A percentile compares a stretch with the other conserved stretches of the same genome.
Conservation (phyloP, 1,140 invertebrate genomes). For the Condylostylus longicornis region DNA sequence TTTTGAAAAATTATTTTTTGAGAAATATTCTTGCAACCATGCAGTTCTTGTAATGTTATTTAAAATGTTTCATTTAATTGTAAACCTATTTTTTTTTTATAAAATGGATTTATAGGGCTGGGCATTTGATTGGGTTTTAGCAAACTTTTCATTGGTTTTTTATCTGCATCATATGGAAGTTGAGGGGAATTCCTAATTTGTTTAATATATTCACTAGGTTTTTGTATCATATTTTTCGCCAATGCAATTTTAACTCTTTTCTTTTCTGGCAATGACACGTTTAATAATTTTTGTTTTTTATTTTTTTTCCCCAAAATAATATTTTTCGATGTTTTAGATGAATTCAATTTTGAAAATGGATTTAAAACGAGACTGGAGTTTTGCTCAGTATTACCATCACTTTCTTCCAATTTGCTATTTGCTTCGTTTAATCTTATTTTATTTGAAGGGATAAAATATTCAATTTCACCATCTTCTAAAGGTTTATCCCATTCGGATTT, state of each 20-base stretch:
- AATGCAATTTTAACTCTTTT: conserved; percentile 47
- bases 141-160: conserved; percentile 48
- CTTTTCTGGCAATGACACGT: neutral
- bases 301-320: neutral
- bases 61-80: conserved; percentile 27
- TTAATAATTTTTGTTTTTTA: conserved; percentile 1
- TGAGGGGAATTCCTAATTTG: conserved; percentile 50
- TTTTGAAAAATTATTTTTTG: neutral
- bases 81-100: conserved; percentile 37
- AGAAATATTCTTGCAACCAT: neutral
- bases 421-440: conserved; percentile 21
- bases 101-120: conserved; percentile 62
- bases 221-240: conserved; percentile 48
- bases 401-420: conserved; percentile 8
- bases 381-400: neutral
- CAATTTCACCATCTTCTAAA: conserved; percentile 28
- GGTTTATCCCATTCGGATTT: conserved; percentile 22
- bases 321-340: conserved; percentile 6
- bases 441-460: conserved; percentile 31
- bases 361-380: conserved; percentile 10
- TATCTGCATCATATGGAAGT: conserved; percentile 54
- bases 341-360: conserved; percentile 8
- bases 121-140: conserved; percentile 49
- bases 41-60: conserved; percentile 9
- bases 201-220: conserved; percentile 49